Base-by-base conservation (phyloP, 2,113 vertebrate species). In the Alexandromys fortis region DNA sequence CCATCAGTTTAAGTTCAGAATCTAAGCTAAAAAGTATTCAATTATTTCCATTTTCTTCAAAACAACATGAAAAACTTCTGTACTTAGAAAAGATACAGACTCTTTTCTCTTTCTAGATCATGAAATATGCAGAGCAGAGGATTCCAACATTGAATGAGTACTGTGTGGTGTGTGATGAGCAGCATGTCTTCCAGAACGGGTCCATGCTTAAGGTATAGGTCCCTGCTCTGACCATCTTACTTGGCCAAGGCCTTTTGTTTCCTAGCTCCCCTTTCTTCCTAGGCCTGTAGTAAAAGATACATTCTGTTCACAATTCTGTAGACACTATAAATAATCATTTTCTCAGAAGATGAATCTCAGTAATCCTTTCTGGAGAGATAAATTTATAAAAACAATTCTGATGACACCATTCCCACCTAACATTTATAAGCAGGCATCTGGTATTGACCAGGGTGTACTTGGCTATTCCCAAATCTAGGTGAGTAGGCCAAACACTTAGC, bases 161-260 rank as follows among this genome's bases (percentile, higher is more conserved):
- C 98, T 99, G 99, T 0, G 99, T 99, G 98, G 99, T 99, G 88
- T 99, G 99, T 82, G 99, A 99, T 1, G 99, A 99, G 93, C 99
- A 99, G 98, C 99, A 99, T 47, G 99, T 99, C 98, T 99, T 99
- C 98, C 99, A 99, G 99, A 99, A 99, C 0, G 99, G 99, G 92
- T 99, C 99, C 96, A 99, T 99, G 99, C 99, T 99, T 83, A 99
- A 99, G 99, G 99, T 99, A 98, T 0, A 24, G 9, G 1, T 21
- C 22, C 35, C 22, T 85, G 3, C 12, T 47, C 61, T 49, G 72
- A 45, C 35, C 42, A 3, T 55, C 19, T 49, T 79, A 58, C 77
- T 70, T 78, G 49, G 10, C 42, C 76, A 73, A 72, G 38, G 6
- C 26, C 65, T n/a, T 90, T 89, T 14, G 42, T 38, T 68, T 77